Evolutionary conservation across 2,113 vertebrate species (phyloP).

Genomic region (Tachysurus fulvidraco): DNA sequence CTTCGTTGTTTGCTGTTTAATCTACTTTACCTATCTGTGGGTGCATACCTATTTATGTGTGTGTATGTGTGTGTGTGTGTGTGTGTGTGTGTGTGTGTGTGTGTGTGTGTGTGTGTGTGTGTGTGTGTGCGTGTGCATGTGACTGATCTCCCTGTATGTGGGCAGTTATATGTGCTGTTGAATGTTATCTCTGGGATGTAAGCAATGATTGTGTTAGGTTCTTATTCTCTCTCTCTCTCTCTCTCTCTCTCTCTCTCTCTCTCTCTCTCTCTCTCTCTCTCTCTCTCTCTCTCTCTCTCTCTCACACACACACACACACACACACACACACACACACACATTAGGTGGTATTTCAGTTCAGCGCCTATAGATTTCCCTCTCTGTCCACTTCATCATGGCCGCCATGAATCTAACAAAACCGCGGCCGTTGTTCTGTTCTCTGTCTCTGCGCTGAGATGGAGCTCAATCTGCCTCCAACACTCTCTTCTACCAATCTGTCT

Average conservation of each 20-base stretch:
- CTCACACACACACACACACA: background rate
- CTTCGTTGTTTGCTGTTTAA: constrained; percentile 36
- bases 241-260: constrained; percentile 23
- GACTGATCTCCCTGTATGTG: background rate
- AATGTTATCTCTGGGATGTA: background rate
- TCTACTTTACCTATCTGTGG: constrained; percentile 18
- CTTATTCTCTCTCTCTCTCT: background rate
- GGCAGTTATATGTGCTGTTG: background rate
- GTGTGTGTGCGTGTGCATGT: background rate
- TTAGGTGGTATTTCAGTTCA: constrained; percentile 19
- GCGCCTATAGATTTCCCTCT: background rate
- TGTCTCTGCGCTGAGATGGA: background rate
- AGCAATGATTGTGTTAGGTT: background rate
- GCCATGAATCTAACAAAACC: constrained; percentile 35
- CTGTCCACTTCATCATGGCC: constrained; percentile 5
- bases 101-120: constrained; percentile 9
- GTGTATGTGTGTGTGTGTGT: constrained; percentile 1
- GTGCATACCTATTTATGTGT: background rate
- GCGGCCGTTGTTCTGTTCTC: constrained; percentile 4
- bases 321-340: too few species aligned
- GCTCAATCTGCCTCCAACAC: background rate
- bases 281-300: constrained; percentile 8
- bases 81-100: background rate
- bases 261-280: background rate
- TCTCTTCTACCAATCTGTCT: background rate